Evolutionary conservation across 1,140 invertebrate species (phyloP).

Genomic region (Nixonia krombeini): DNA sequence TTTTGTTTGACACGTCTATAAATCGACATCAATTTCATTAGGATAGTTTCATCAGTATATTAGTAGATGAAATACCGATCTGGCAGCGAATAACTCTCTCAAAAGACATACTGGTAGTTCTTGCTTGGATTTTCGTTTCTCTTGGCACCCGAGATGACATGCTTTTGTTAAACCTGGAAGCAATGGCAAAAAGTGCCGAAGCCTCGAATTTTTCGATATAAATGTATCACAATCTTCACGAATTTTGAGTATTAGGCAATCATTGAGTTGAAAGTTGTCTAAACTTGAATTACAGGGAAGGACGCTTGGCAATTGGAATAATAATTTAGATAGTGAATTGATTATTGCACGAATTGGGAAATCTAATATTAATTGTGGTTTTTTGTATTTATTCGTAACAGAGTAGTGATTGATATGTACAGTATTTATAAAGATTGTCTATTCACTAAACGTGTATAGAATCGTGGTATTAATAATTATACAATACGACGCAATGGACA

Average conservation of each 20-base stretch:
- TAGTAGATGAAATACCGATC: slow-evolving; percentile 44
- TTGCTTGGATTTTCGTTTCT: slow-evolving; percentile 63
- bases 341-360: too few species aligned
- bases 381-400: slow-evolving; percentile 62
- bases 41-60: slow-evolving; percentile 25
- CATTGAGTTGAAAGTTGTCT: neutral
- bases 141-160: slow-evolving; percentile 59
- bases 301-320: too few species aligned
- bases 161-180: slow-evolving; percentile 55
- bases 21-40: too few species aligned
- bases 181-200: slow-evolving; percentile 55
- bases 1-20: too few species aligned
- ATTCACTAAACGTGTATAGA: slow-evolving; percentile 48
- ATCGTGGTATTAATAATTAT: slow-evolving; percentile 52
- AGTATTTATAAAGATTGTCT: slow-evolving; percentile 61
- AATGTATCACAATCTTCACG: neutral
- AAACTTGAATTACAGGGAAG: too few species aligned
- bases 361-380: neutral
- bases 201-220: slow-evolving; percentile 19
- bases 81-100: slow-evolving; percentile 60
- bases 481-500: slow-evolving; percentile 48
- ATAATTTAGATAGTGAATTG: too few species aligned
- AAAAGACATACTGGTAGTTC: slow-evolving; percentile 59
- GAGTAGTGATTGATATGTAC: slow-evolving; percentile 66
- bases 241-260: neutral